Conservation (phyloP, 1,140 invertebrate genomes). For the Drosophila setifemur region DNA sequence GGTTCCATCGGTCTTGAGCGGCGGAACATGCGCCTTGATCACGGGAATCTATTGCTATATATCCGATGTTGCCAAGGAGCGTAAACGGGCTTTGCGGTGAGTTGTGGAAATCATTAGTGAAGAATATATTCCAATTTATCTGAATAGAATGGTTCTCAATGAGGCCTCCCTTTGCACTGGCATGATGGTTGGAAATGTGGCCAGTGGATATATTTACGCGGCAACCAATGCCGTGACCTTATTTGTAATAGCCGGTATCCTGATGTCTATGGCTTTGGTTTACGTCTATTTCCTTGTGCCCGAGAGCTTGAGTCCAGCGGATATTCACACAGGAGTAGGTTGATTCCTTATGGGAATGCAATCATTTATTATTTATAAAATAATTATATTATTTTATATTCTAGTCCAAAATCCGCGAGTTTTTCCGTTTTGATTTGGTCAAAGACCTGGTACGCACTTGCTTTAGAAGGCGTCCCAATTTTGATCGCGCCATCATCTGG, state of each 20-base stretch:
- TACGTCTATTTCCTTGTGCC: slow-evolving; percentile 72
- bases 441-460: slow-evolving; percentile 85
- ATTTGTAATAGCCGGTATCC: slow-evolving; percentile 47
- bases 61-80: slow-evolving; percentile 84
- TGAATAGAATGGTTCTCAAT: slow-evolving; percentile 85
- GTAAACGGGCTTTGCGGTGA: slow-evolving; percentile 83
- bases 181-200: slow-evolving; percentile 84
- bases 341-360: neutral
- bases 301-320: slow-evolving; percentile 63
- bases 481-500: slow-evolving; percentile 85
- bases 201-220: slow-evolving; percentile 82
- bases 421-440: slow-evolving; percentile 85
- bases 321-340: slow-evolving; percentile 59
- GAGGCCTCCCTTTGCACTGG: slow-evolving; percentile 85
- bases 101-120: neutral
- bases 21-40: slow-evolving; percentile 85
- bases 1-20: slow-evolving; percentile 85
- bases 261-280: slow-evolving; percentile 63
- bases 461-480: slow-evolving; percentile 85
- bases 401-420: slow-evolving; percentile 76
- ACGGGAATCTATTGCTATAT: slow-evolving; percentile 86
- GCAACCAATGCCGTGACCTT: slow-evolving; percentile 50
- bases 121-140: neutral
- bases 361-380: neutral
- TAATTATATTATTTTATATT: neutral